Conservation (phyloP, 1,140 invertebrate species). For the Drosophila teissieri region DNA sequence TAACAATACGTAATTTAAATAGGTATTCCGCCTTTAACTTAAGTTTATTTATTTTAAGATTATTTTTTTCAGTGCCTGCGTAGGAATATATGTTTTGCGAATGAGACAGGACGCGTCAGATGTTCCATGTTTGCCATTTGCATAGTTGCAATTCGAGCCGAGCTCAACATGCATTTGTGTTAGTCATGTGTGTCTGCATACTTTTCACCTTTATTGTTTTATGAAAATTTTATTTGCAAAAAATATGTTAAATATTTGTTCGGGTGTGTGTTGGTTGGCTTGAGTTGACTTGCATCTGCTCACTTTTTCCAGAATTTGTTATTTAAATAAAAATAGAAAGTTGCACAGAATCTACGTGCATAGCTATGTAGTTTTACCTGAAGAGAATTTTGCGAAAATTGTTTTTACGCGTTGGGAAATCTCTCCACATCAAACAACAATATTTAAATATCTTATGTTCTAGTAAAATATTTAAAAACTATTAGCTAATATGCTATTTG, state of each 20-base stretch:
- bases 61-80: slow-evolving; percentile 12
- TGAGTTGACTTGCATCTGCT: slow-evolving; percentile 50
- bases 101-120: slow-evolving; percentile 32
- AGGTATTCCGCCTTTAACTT: neutral
- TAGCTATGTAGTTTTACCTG: neutral
- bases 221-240: slow-evolving; percentile 66
- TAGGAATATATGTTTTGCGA: slow-evolving; percentile 17
- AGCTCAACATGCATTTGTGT: slow-evolving; percentile 29
- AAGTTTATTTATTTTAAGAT: no score
- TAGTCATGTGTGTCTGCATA: slow-evolving; percentile 48
- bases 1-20: no score
- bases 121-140: slow-evolving; percentile 45
- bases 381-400: slow-evolving; percentile 6
- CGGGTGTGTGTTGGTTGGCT: slow-evolving; percentile 15
- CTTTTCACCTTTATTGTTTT: slow-evolving; percentile 77
- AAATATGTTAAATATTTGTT: slow-evolving; percentile 55
- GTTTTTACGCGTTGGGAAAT: neutral
- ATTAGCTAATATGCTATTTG: no score
- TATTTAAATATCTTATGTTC: no score
- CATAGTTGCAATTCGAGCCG: slow-evolving; percentile 44
- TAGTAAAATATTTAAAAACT: no score
- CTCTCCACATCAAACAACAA: no score
- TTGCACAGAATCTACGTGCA: slow-evolving; percentile 64
- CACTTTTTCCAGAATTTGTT: slow-evolving; percentile 51
- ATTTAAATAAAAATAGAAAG: slow-evolving; percentile 63